Percentiles rank a stretch among this genome's conserved stretches.
Evolutionary conservation across 2,113 vertebrate species (phyloP).

Genomic region (Osmerus eperlanus): DNA sequence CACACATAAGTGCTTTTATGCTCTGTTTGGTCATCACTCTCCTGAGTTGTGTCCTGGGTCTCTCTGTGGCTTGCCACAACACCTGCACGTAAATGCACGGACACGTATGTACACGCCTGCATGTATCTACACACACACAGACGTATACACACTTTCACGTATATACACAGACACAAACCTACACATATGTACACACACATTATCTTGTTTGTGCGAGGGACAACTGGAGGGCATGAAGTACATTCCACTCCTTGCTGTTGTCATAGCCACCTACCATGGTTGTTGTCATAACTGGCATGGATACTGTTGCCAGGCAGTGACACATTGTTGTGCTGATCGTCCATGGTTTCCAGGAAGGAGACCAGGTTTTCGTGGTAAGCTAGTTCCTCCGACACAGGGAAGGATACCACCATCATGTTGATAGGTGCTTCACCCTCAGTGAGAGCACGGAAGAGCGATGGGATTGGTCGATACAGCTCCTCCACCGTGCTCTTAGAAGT

Average conservation of each 20-base stretch:
- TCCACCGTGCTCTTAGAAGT: constrained; percentile 98
- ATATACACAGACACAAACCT: not conserved
- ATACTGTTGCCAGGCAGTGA: constrained; percentile 89
- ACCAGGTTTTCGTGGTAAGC: constrained; percentile 93
- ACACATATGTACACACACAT: not conserved
- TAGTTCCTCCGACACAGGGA: constrained; percentile 93
- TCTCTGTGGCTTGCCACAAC: too few species aligned
- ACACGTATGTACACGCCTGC: not conserved
- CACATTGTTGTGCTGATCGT: constrained; percentile 86
- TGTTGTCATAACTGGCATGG: constrained; percentile 80
- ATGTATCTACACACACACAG: not conserved
- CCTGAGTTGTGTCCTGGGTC: too few species aligned
- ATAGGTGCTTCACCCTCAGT: constrained; percentile 89
- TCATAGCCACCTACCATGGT: constrained; percentile 76
- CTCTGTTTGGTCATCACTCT: too few species aligned
- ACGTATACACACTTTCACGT: not conserved
- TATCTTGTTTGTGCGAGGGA: not conserved
- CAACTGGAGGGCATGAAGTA: not conserved
- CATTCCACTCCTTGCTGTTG: not conserved
- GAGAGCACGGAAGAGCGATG: constrained; percentile 93
- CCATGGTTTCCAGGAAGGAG: constrained; percentile 91
- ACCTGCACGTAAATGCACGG: too few species aligned
- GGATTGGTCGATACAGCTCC: constrained; percentile 92
- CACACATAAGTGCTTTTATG: too few species aligned
- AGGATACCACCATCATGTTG: constrained; percentile 97